phyloP scores from a whole-genome alignment of 2,797 vertebrate species.

The Cyclura pinguis region DNA sequence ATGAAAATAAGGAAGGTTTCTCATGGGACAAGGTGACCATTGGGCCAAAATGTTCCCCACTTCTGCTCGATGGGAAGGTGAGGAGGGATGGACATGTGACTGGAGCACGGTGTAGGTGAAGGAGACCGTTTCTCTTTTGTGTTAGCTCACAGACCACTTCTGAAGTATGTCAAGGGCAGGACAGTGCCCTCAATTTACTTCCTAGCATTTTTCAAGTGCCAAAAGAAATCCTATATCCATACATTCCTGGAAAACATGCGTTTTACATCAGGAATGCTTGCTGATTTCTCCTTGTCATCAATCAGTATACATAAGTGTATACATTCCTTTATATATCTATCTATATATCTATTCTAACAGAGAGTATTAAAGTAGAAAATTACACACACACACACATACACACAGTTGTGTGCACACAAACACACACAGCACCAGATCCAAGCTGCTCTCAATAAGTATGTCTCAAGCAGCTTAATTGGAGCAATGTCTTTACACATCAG shows the following conservation, averaged over 20 bases:
- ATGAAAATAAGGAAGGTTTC: neutral
- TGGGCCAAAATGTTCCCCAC: neutral
- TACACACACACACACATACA: fast-evolving
- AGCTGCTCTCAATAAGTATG: neutral
- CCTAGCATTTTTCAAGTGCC: neutral
- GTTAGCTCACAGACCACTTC: neutral
- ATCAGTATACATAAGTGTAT: neutral
- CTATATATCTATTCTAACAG: neutral
- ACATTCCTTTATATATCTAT: neutral
- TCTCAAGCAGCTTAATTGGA: neutral
- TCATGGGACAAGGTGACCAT: neutral
- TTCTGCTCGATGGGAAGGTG: neutral
- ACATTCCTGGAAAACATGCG: neutral
- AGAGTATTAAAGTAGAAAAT: neutral
- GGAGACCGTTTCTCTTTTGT: neutral
- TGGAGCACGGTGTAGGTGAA: neutral
- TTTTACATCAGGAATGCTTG: slow-evolving; percentile 1
- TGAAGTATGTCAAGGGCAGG: neutral
- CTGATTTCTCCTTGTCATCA: neutral
- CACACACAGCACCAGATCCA: neutral
- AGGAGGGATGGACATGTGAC: neutral
- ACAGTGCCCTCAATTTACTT: neutral
- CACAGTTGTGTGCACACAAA: fast-evolving
- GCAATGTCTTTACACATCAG: neutral
- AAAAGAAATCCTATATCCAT: neutral